Evolutionary conservation across 2,888 invertebrate species (phyloP), one percentile per base, ranked within the genome.

Genomic region (Leptothorax acervorum): DNA sequence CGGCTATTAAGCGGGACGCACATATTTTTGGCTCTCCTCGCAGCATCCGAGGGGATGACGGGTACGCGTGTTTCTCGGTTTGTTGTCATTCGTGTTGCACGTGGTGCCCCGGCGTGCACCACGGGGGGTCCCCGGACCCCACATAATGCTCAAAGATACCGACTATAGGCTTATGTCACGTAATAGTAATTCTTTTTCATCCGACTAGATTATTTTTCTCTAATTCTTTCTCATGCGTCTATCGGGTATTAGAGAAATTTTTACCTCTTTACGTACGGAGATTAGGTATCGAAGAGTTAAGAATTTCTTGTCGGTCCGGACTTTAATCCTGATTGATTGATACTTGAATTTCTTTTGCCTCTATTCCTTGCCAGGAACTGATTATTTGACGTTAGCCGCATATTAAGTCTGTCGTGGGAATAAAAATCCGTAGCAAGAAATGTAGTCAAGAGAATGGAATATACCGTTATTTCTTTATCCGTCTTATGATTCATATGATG

Each of bases 81-180:
- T 91, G 92, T 92, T 91, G 92, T 92, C 92, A 89, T 91, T 89
- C 92, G 84, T 89, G 91, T 91, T 90, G 88, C 88, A 87, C 87
- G 89, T 88, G 89, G 79, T 87, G 79, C 88, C 83, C 82, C 76
- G 87, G 91, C 88, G 91, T 45, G 88, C 91, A 83, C 91, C 35
- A 82, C 88, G 85, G 91, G 93, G 88, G 87, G 85, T 71, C 70
- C 5, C 71, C 65, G 76, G 90, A 90, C 92, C 93, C 88, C 93
- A 92, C 93, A 92, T 87, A 89, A 89, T 74, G 92, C 85, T 92
- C 93, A 92, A 93, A 93, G 91, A 86, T n/a, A 75, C 92, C 91
- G 92, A 88, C 73, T 15, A n/a, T 51, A 86, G 83, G 79, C 87
- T 85, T 68, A 66, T 78, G 85, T 60, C 75, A 51, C 57, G 65